Conservation (phyloP, 2,797 vertebrate species). For the Jordanella pulchra region DNA sequence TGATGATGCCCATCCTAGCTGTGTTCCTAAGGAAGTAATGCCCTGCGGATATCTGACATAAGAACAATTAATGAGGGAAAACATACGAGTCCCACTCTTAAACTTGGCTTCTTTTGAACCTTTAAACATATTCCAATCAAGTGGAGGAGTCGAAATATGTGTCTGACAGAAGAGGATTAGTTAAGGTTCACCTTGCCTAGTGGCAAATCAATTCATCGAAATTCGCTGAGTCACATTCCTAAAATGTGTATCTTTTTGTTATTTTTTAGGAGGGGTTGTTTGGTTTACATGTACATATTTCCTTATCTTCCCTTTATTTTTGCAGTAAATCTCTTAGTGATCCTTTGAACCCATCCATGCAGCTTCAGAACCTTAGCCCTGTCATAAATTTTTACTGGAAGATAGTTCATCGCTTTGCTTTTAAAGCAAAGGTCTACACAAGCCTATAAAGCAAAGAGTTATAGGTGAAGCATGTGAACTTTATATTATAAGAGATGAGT, state of each 20-base stretch:
- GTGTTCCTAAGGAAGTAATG: conserved; percentile 14
- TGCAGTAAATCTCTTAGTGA: conserved; percentile 33
- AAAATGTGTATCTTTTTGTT: background rate
- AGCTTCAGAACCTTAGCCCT: conserved; percentile 20
- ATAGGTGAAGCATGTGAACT: conserved; percentile 38
- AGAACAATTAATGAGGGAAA: conserved; percentile 51
- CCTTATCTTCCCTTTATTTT: background rate
- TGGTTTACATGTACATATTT: background rate
- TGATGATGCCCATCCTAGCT: too few species aligned
- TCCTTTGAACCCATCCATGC: conserved; percentile 41
- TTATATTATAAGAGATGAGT: conserved; percentile 23
- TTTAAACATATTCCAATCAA: conserved; percentile 38
- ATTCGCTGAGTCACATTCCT: conserved; percentile 1
- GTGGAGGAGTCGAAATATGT: conserved; percentile 34
- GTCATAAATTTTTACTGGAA: conserved; percentile 41
- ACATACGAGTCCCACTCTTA: conserved; percentile 32
- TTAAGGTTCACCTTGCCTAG: conserved; percentile 10
- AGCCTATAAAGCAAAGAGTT: conserved; percentile 15
- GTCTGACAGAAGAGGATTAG: conserved; percentile 15
- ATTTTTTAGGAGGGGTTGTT: too few species aligned
- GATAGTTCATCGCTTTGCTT: conserved; percentile 15
- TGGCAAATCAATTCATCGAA: conserved; percentile 2
- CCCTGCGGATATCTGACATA: conserved; percentile 54
- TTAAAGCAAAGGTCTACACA: conserved; percentile 12
- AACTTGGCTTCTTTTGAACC: conserved; percentile 41